Base-by-base conservation (phyloP, 1,140 invertebrate genomes). In the Zaprionus ghesquierei region DNA sequence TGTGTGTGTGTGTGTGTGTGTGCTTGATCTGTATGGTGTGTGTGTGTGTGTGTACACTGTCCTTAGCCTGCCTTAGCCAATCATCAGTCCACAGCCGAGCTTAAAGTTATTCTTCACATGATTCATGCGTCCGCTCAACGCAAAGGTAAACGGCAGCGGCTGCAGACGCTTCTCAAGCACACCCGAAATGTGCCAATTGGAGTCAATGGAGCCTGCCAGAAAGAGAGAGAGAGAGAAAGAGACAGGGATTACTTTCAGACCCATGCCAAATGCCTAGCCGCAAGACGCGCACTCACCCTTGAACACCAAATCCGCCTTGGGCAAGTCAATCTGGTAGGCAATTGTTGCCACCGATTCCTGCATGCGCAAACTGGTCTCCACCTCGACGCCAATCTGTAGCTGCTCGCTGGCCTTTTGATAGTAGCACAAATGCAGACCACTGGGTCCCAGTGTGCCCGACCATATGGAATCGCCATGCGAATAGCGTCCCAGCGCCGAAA, bases 281-380 rank as follows among this genome's bases (percentile, higher is more conserved):
- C n/a, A n/a, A n/a, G n/a, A n/a, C n/a, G n/a, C 5, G 2, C 1
- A 49, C 12, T n/a, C 92, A 98, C 98, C 98, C 96, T 95, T 96
- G 92, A 99, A 98, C 8, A 96, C 95, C 74, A 99, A 94, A 92
- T 99, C 98, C 50, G 98, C 98, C 93, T 98, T 99, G 18, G 98
- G 98, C 92, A 99, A 94, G 93, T 99, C 98, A 59, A 99, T 94
- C 93, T 99, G 98, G 93, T 99, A 99, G 18, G 96, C 98, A 75
- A 99, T 94, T 1, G 97, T 97, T 31, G 97, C 97, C n/a, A 96
- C 95, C 5, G 97, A 96, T 92, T 99, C 98, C 92, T 97, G 96
- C 89, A 97, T 95, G 90, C 97, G 93, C 65, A 96, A 94, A 91
- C 97, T 98, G 8, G 97, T 96, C 92, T 98, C 96, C 63, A 98